Evolutionary conservation across 1,140 invertebrate genomes (phyloP).

Genomic region (Cyclina sinensis): DNA sequence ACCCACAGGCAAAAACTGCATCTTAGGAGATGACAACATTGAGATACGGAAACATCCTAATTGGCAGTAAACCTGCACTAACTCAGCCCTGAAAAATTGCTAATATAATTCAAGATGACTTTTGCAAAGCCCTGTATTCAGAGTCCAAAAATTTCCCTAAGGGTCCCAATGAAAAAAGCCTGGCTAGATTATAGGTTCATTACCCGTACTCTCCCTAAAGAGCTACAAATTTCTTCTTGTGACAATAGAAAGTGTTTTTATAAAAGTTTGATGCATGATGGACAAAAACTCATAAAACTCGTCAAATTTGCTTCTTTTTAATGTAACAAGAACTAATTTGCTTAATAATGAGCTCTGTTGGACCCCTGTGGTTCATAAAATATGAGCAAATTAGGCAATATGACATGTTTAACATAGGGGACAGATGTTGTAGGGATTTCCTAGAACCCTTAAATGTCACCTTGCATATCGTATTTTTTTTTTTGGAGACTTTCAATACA

Average conservation of each 20-base stretch:
- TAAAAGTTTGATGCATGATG: conserved; percentile 38
- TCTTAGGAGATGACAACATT: background rate
- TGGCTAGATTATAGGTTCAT: conserved; percentile 15
- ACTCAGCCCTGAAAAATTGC: conserved; percentile 33
- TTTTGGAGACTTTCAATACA: background rate
- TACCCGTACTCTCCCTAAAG: background rate
- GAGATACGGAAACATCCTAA: conserved; percentile 8
- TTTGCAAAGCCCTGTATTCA: conserved; percentile 31
- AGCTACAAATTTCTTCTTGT: background rate
- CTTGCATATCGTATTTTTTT: conserved; percentile 21
- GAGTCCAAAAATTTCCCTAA: conserved; percentile 9
- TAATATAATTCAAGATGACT: conserved; percentile 15
- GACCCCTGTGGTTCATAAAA: conserved; percentile 61
- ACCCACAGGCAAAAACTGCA: background rate
- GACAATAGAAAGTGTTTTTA: conserved; percentile 38
- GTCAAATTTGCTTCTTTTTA: conserved; percentile 30
- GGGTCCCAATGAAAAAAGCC: background rate
- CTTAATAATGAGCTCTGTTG: conserved; percentile 39
- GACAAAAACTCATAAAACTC: conserved; percentile 54
- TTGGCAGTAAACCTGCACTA: conserved; percentile 32
- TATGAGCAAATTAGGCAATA: conserved; percentile 50
- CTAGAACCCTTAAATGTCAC: conserved; percentile 19
- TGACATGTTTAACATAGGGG: conserved; percentile 33
- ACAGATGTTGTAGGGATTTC: conserved; percentile 45
- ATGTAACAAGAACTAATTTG: conserved; percentile 55